Evolutionary conservation across 2,888 invertebrate species (phyloP), one percentile per base, ranked within the genome.

Genomic region (Diaprepes abbreviatus): DNA sequence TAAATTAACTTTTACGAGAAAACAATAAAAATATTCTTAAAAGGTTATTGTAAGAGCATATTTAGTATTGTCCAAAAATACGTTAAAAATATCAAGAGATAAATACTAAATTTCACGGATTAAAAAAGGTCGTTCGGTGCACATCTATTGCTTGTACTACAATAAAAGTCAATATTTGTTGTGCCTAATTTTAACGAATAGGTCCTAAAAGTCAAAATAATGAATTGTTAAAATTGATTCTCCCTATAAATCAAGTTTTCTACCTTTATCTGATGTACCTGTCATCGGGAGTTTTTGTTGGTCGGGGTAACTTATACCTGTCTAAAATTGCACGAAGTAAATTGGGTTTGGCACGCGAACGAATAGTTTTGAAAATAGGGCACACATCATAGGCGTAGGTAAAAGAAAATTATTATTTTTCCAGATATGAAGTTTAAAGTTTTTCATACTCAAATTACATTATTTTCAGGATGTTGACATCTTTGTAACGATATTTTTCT

Each of bases 201-300:
- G 36, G 14, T 21, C 55, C 55, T 55, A 55, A 55, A 55, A 10
- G 55, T 55, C 55, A 55, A 55, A 55, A 55, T 36, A 55, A 6
- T n/a, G 16, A 7, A 16, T 55, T 55, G 55, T 54, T 12, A 16
- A 21, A 55, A 55, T 21, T 35, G 55, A 17, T 35, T 12, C 55
- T 55, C n/a, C n/a, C 21, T 36, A 36, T 55, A 55, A 55, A 55
- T 55, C 55, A 55, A 12, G 35, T 19, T 6, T 55, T 36, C 36
- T 33, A 55, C 55, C 36, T 36, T 31, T 14, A 55, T 55, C 55
- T 36, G 55, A 55, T 55, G n/a, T 12, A 38, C 55, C 55, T 55
- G 55, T 55, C 55, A 55, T 36, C 55, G 21, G 21, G 19, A 4
- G 14, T 55, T 36, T 54, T 55, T 19, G 36, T 55, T 55, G 36